Evolutionary conservation across 2,113 vertebrate genomes (phyloP), one percentile per base, ranked within the genome.

Genomic region (Stigmatopora argus): DNA sequence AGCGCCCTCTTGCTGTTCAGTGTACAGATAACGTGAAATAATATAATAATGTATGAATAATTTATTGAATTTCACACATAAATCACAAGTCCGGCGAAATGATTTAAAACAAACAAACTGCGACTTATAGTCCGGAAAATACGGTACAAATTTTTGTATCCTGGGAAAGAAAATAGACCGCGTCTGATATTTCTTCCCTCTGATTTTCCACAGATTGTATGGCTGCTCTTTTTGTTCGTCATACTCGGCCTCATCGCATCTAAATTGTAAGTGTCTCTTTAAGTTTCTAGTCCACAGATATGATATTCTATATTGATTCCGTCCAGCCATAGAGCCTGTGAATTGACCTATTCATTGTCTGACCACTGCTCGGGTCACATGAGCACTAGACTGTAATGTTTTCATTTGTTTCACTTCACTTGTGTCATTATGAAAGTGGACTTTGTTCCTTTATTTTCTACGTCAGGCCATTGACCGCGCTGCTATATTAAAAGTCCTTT

Each of bases 161-260:
- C 15, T 8, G 7, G 18, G 13, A 31, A 31, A 5, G 8, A 47
- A 61, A 70, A 10, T 17, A 31, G 12, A 38, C 49, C 15, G n/a
- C 11, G 35, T 23, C 12, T 68, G 31, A 44, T 31, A 13, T 26
- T 1, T 47, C 38, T n/a, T 45, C 46, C 12, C 41, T 77, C 67
- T 78, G 51, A 41, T 48, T 69, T 66, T 79, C 65, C 75, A 70
- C 75, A 90, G 88, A 47, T 87, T 15, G 31, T 89, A 49, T 90
- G 88, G 88, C 77, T 90, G 23, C 3, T 88, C 7, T 72, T 85
- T 70, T 46, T 90, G 61, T 90, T 90, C 56, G 7, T 87, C 18
- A 57, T 87, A 60, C 87, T 90, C 7, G 88, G 87, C 82, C 73
- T 90, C 31, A 14, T 78, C 34, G 88, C 88, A 0, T 89, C 88